Percentiles rank a stretch among this genome's conserved stretches.
phyloP scores from a whole-genome alignment of 2,888 invertebrate species.

The Spisula subtruncata region DNA sequence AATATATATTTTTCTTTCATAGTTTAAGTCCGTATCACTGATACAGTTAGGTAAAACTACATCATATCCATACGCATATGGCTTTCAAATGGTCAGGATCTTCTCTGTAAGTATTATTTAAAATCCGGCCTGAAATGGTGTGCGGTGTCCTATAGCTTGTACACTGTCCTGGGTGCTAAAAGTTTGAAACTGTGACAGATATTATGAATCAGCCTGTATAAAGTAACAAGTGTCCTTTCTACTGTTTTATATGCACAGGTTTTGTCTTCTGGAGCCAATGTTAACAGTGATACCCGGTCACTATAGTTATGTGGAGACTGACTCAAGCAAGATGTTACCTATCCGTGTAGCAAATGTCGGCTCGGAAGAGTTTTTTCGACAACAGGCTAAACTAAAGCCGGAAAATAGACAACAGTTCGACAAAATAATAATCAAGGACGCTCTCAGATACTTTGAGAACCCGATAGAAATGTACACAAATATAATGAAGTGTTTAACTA shows the following conservation, averaged over 20 bases:
- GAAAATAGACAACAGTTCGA: constrained; percentile 79
- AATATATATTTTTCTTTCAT: too few relatives aligned
- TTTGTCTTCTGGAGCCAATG: constrained; percentile 85
- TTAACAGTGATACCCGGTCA: constrained; percentile 84
- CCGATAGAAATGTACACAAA: constrained; percentile 81
- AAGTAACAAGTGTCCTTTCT: background rate
- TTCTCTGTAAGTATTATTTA: too few relatives aligned
- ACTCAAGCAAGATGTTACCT: constrained; percentile 80
- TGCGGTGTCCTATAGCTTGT: too few relatives aligned
- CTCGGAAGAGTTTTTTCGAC: constrained; percentile 84
- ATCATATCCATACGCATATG: too few relatives aligned
- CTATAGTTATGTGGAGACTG: constrained; percentile 84
- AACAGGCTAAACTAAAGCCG: constrained; percentile 69
- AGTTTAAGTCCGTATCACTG: too few relatives aligned
- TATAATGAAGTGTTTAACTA: constrained; percentile 79
- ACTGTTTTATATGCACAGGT: constrained; percentile 64
- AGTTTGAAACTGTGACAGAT: too few relatives aligned
- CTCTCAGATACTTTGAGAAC: constrained; percentile 82
- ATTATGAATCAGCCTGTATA: too few relatives aligned
- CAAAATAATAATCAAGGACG: constrained; percentile 84
- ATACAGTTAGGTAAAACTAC: too few relatives aligned
- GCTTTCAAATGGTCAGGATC: too few relatives aligned
- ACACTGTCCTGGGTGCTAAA: too few relatives aligned
- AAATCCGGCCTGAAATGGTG: too few relatives aligned
- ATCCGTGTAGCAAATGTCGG: constrained; percentile 83